Evolutionary conservation across 1,140 invertebrate species (phyloP).

Genomic region (Mycetomoellerius zeteki): DNA sequence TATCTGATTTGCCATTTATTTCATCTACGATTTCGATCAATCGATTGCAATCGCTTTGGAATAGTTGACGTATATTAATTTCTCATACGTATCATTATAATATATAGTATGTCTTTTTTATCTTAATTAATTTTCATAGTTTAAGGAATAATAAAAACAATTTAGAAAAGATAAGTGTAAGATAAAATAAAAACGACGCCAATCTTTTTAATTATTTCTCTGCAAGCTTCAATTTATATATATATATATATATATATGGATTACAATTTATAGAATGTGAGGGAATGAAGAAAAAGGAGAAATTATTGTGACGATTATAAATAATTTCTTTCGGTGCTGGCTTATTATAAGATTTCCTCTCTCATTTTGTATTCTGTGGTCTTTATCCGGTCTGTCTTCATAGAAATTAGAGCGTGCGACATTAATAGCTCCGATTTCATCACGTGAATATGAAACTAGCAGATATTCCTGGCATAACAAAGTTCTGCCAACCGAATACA

Average conservation of each 20-base stretch:
- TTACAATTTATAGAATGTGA: background rate
- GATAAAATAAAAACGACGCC: no score
- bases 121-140: background rate
- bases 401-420: conserved; percentile 70
- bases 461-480: conserved; percentile 69
- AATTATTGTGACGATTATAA: background rate
- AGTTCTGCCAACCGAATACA: conserved; percentile 39
- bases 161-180: no score
- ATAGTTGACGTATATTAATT: background rate
- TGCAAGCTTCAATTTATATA: background rate
- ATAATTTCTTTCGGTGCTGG: background rate
- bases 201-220: background rate
- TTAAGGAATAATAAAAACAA: background rate
- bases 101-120: background rate
- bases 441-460: conserved; percentile 66
- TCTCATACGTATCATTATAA: background rate
- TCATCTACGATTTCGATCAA: background rate
- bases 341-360: background rate
- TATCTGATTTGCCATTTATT: background rate
- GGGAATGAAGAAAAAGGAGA: background rate
- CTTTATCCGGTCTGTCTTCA: background rate
- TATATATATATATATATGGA: no score
- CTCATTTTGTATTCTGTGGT: background rate
- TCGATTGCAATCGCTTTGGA: conserved; percentile 34
- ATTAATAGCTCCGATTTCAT: conserved; percentile 74